Evolutionary conservation across 2,113 vertebrate species (phyloP), one percentile per base, ranked within the genome.

Genomic region (Dendropsophus ebraccatus): DNA sequence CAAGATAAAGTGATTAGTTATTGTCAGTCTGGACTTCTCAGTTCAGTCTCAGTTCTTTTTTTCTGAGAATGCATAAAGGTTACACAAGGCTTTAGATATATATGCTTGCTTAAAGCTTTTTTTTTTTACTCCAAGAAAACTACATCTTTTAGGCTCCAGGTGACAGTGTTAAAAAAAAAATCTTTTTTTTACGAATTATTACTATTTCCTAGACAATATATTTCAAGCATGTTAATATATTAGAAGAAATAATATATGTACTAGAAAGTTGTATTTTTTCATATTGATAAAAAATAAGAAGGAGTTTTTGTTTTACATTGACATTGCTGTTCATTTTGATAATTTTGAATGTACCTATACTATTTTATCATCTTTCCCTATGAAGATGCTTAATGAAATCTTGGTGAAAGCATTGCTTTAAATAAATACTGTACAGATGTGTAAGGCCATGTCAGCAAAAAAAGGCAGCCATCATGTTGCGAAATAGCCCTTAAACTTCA

Each of bases 401-500:
- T 65, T 60, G 14, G 14, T 28, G 17, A 5, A 17, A 83, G 5
- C 21, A 32, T 41, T 19, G 41, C 10, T 52, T n/a, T 14, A 76
- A 65, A 30, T 56, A 73, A 13, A 49, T 62, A 21, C 14, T 32
- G 19, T 41, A 21, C n/a, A 45, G 28, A 74, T 74, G 13, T 58
- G 8, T 21, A 76, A 60, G 72, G 82, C 82, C 72, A 30, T 56
- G 30, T 11, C 54, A 76, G 62, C 16, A 58, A n/a, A 65, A 76
- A n/a, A 76, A 65, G 76, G 23, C 70, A 65, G 32, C 23, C 32
- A 60, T 65, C 25, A 35, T 74, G 32, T 84, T 65, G 30, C 23
- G 52, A 72, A 52, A 74, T 25, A 83, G 47, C 50, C 10, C 47
- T 16, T 30, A 81, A 81, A 58, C 75, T 49, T 85, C 50, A 32